These are phyloP conservation scores for Aviceda subcristata DNA, from an alignment of 2,113 vertebrate species.

Conservation along the genomic window DNA sequence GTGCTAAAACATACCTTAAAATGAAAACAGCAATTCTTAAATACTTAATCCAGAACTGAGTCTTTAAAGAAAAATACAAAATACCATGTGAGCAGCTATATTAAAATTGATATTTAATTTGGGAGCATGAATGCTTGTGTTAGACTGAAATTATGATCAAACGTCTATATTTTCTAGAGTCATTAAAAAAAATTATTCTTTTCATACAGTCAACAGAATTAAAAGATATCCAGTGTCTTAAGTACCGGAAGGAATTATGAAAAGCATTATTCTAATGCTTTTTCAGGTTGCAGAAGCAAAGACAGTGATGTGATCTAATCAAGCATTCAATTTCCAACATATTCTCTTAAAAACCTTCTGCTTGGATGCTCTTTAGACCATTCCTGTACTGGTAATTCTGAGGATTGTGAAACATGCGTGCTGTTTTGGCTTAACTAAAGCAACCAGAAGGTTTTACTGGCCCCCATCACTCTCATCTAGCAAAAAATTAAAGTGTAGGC, in stretches of 20 bases:
- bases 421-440: not conserved
- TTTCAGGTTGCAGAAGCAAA: not conserved
- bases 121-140: not conserved
- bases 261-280: not conserved
- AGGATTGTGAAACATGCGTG: not conserved
- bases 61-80: not conserved
- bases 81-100: not conserved
- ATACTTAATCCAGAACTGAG: not conserved
- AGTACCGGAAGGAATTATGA: not conserved
- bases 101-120: not conserved
- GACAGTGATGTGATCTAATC: not conserved
- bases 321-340: not conserved
- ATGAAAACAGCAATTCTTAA: not conserved
- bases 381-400: not conserved
- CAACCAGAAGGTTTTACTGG: not conserved
- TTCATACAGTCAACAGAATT: not conserved
- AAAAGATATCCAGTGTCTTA: not conserved
- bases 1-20: not conserved
- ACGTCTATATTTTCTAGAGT: not conserved
- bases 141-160: not conserved
- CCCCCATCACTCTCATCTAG: not conserved
- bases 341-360: not conserved
- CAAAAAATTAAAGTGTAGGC: not conserved
- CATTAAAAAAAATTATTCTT: not conserved
- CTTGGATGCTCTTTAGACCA: not conserved